These are phyloP conservation scores for Ormia ochracea DNA, from an alignment of 2,888 invertebrate species.

Conservation along the genomic window DNA sequence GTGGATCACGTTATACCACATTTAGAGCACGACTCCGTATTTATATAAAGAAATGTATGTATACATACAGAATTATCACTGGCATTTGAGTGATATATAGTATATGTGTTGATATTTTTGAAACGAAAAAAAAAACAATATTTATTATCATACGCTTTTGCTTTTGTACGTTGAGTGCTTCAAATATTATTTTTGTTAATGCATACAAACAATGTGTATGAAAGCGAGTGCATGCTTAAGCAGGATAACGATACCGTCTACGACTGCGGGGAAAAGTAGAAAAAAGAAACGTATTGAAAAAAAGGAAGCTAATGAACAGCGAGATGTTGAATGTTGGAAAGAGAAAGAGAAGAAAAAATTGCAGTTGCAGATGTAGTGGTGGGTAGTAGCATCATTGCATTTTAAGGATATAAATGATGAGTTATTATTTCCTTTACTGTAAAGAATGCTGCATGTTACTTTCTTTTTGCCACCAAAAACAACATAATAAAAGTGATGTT, in stretches of 20 bases:
- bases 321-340: not conserved
- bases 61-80: not conserved
- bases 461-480: constrained; percentile 50
- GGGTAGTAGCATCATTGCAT: constrained; percentile 37
- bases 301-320: not conserved
- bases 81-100: not conserved
- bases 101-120: not conserved
- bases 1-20: too few relatives aligned
- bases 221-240: not conserved
- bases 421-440: constrained; percentile 57
- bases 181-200: constrained; percentile 45
- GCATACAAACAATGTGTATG: not conserved
- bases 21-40: too few relatives aligned
- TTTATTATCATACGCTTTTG: constrained; percentile 26
- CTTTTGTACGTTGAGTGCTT: constrained; percentile 43
- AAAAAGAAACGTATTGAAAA: not conserved
- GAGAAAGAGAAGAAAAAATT: not conserved
- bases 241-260: constrained; percentile 30
- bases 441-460: constrained; percentile 41
- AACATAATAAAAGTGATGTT: constrained; percentile 55
- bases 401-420: constrained; percentile 59
- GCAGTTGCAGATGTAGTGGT: not conserved
- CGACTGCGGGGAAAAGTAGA: constrained; percentile 8
- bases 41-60: too few relatives aligned
- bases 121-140: constrained; percentile 20